Evolutionary conservation across 2,888 invertebrate species (phyloP), one percentile per base, ranked within the genome.

Genomic region (Epirrhoe tristata): DNA sequence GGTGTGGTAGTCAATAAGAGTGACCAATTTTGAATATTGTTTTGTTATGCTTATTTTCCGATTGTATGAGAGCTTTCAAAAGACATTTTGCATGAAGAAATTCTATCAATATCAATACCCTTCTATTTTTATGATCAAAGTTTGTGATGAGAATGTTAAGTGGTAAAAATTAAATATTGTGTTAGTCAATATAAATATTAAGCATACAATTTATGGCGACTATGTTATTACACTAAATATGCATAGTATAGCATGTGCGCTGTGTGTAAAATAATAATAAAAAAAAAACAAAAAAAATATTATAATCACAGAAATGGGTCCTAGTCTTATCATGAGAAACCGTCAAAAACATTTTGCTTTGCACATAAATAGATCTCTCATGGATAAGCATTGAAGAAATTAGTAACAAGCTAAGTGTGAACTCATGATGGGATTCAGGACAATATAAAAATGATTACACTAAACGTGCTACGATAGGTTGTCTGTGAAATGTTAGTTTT

Each of bases 21-120:
- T 71, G 86, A 88, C 87, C 87, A 87, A 88, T 88, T 88, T 86
- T 84, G 72, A 78, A 82, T 69, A 61, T 73, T 82, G 3, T 24
- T 24, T 24, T 24, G 81, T 82, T 81, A 78, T 69, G 67, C 12
- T 3, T 81, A 81, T 68, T 7, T 54, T 17, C 24, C n/a, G 36
- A 50, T 62, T 62, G 39, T 39, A 43, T 50, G 56, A 39, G 63
- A 63, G 52, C 58, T 53, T 46, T 58, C 16, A 63, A 57, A 52
- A 34, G 55, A 50, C 55, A 62, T 34, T 56, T 56, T 63, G 51
- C 62, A 51, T 56, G 31, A 31, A 51, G 24, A 48, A 39, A 36
- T 2, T 34, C 5, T 31, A 31, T 31, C 8, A 39, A 39, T 31
- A 50, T n/a, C n/a, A n/a, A n/a, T 32, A 31, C 10, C 8, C 31